phyloP scores from a whole-genome alignment of 2,888 invertebrate species.

The Parelbella ahira region DNA sequence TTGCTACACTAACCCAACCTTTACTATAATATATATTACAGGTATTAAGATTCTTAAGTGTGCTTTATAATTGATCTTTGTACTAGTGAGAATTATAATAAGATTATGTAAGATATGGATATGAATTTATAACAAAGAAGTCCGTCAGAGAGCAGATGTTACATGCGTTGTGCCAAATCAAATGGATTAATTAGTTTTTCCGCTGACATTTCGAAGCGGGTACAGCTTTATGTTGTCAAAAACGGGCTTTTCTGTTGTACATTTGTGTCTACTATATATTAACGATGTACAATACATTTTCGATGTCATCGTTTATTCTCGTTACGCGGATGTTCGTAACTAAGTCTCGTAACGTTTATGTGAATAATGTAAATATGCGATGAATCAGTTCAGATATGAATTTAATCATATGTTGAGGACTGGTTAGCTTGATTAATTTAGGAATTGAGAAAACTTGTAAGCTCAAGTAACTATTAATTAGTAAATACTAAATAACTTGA shows the following conservation, averaged over 20 bases:
- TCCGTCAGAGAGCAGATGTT: too few relatives aligned
- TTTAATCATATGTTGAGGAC: slow-evolving; percentile 43
- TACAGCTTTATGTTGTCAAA: too few relatives aligned
- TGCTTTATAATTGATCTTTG: slow-evolving; percentile 1
- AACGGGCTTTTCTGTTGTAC: slow-evolving; percentile 3
- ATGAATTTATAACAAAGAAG: slow-evolving; percentile 3
- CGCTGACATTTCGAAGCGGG: too few relatives aligned
- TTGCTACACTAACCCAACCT: slow-evolving; percentile 1
- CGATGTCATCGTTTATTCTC: slow-evolving; percentile 29
- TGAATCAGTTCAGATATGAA: slow-evolving; percentile 39
- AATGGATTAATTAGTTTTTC: too few relatives aligned
- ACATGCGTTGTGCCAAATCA: slow-evolving; percentile 10
- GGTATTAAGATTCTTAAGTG: slow-evolving; percentile 1
- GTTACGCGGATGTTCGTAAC: slow-evolving; percentile 33
- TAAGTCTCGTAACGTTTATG: slow-evolving; percentile 33
- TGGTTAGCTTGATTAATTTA: slow-evolving; percentile 67
- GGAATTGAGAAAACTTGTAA: slow-evolving; percentile 75
- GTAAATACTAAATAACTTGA: slow-evolving; percentile 31
- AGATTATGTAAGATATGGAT: neutral
- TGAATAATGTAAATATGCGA: slow-evolving; percentile 51
- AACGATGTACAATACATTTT: slow-evolving; percentile 28
- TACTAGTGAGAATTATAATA: slow-evolving; percentile 7
- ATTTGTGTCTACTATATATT: slow-evolving; percentile 1
- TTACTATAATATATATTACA: neutral
- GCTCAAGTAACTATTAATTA: slow-evolving; percentile 56